Base-by-base conservation (phyloP, 2,888 invertebrate genomes). In the Drosophila tripunctata region DNA sequence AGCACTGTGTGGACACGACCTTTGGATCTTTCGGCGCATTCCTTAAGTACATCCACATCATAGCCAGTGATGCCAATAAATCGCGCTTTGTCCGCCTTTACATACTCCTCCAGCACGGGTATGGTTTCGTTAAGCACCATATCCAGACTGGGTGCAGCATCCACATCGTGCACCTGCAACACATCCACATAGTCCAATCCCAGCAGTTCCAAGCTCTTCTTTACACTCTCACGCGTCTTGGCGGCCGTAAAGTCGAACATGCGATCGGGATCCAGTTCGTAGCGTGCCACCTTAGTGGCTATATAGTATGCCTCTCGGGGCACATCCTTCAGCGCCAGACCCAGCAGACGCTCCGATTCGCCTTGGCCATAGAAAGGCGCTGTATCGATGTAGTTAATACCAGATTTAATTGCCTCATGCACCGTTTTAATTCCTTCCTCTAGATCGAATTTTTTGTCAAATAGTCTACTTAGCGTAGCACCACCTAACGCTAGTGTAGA, bases 291-390 rank as follows among this genome's bases (percentile, higher is more conserved):
- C 93, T 99, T 99, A 30, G 98, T 98, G 10, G 95, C 97, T 47
- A 99, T 93, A 88, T 96, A 97, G 90, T 95, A 98, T 0, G 96
- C 93, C 69, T 95, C 90, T 21, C 98, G 92, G 0, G 98, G 98
- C 47, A 98, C 92, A 52, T 93, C 94, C 86, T 93, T 93, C 2
- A 98, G 92, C 1, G 96, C 97, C 93, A 96, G 94, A 70, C 98
- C 98, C 19, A 98, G 92, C n/a, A 95, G 92, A 67, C 92, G 93
- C 91, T 98, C 98, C 0, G 98, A 96, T 68, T 93, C 93, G 0
- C 97, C 96, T 89, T 96, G 95, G 0, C 98, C 98, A 89, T 98
- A 98, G 94, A 95, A 98, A 0, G 97, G 97, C 0, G 95, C 96
- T 0, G 97, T 97, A 90, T 98, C 98, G 62, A 98, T 94, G 81